Evolutionary conservation across 2,113 vertebrate genomes (phyloP), one percentile per base, ranked within the genome.

Genomic region (Canis aureus): DNA sequence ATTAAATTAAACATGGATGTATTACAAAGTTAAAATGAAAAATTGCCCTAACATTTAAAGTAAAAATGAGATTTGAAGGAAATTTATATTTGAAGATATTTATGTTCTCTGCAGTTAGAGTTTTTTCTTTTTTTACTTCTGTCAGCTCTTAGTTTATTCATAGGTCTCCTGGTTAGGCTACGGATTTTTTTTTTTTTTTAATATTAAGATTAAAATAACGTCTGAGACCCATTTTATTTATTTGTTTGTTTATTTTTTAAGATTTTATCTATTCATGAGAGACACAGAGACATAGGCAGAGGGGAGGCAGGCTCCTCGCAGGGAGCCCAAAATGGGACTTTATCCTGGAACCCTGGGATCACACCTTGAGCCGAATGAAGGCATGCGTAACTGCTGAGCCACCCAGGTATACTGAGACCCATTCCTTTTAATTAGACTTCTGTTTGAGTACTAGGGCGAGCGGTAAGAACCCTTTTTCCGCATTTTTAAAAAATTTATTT

Each of bases 31-130:
- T 85, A 79, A 66, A 86, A n/a, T 64, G 55, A 95, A 93, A 76
- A n/a, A 15, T 73, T 91, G 27, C n/a, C 55, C 62, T 84, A 84
- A 89, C 79, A 20, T 92, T 95, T 88, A 76, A 83, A 27, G 69
- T 67, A 86, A 80, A 79, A 85, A 25, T 60, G 23, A 86, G 38
- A 80, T 83, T 84, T 49, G 27, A 78, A 79, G 62, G 27, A 74
- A 25, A 59, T 93, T 89, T 80, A 15, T 89, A 35, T 35, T 86
- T 93, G n/a, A 29, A 20, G 11, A 1, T 57, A 66, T 43, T 95
- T 16, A 66, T 86, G 49, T 71, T 67, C 4, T 85, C 49, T 93
- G 43, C 69, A 81, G 35, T 85, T 90, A 66, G 49, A 22, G 22
- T 20, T 73, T 82, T 92, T 73, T 25, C 17, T 38, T 89, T 25